Percentiles rank a stretch among this genome's conserved stretches.
These are phyloP conservation scores for Melipona beecheii DNA, from an alignment of 2,888 invertebrate genomes.

Conservation along the genomic window DNA sequence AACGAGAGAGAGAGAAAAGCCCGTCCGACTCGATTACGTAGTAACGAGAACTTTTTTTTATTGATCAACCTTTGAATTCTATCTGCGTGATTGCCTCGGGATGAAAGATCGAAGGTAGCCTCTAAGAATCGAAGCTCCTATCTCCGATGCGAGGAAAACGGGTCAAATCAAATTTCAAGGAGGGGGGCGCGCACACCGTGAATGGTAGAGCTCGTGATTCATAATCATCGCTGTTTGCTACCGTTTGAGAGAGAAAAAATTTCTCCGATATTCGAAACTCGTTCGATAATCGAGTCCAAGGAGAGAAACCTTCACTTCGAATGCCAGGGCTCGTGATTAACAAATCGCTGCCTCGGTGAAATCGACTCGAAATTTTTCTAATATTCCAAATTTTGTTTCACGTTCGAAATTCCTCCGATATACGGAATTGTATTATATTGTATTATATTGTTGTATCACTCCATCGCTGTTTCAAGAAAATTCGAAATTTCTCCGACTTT, in stretches of 20 bases:
- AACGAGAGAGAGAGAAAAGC: conserved; percentile 10
- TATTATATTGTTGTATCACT: no score
- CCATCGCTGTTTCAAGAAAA: no score
- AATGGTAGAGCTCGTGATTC: no score
- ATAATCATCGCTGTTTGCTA: no score
- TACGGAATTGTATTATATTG: no score
- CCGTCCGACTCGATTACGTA: conserved; percentile 27
- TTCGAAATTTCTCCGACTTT: no score
- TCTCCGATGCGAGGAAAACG: conserved; percentile 46
- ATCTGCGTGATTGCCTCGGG: conserved; percentile 29
- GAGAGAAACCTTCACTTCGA: conserved; percentile 47
- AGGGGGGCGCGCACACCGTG: no score
- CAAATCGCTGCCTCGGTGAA: background rate
- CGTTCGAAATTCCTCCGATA: no score
- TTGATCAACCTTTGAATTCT: conserved; percentile 55
- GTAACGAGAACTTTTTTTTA: conserved; percentile 38
- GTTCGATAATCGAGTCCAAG: background rate
- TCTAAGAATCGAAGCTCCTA: background rate
- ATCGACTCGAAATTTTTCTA: background rate
- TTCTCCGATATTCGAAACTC: no score
- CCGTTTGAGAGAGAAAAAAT: no score
- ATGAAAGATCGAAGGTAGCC: background rate
- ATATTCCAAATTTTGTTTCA: background rate
- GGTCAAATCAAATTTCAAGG: background rate
- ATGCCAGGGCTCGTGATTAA: conserved; percentile 32